phyloP scores from a whole-genome alignment of 2,888 invertebrate species.

The Andrena praecox region DNA sequence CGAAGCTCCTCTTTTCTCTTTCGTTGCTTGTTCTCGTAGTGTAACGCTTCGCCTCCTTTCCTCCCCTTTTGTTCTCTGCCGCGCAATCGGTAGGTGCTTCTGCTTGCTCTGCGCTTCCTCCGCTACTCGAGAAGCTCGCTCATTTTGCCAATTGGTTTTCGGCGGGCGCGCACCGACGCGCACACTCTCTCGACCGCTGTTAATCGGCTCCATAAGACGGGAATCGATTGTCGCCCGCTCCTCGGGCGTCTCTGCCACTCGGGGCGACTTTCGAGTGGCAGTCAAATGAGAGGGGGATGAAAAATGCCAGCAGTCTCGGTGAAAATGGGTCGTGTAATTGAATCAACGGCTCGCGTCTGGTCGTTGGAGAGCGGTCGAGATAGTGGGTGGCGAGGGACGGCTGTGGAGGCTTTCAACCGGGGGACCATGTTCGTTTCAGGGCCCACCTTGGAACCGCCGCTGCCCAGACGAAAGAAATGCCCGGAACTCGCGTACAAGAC shows the following conservation, averaged over 20 bases:
- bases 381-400: background rate
- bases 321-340: background rate
- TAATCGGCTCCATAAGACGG: slow-evolving; percentile 36
- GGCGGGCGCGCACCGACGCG: background rate
- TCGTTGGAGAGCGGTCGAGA: slow-evolving; percentile 25
- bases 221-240: slow-evolving; percentile 34
- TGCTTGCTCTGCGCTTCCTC: slow-evolving; percentile 23
- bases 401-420: background rate
- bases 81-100: slow-evolving; percentile 27
- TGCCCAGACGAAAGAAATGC: slow-evolving; percentile 95
- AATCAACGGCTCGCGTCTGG: background rate
- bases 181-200: slow-evolving; percentile 33
- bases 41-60: slow-evolving; percentile 4
- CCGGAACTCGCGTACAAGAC: slow-evolving; percentile 95
- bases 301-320: background rate
- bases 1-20: background rate
- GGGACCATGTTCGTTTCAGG: slow-evolving; percentile 77
- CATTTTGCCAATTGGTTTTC: slow-evolving; percentile 26
- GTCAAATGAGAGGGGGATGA: background rate
- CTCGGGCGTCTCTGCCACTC: slow-evolving; percentile 1
- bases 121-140: slow-evolving; percentile 27
- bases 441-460: slow-evolving; percentile 91
- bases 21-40: slow-evolving; percentile 11
- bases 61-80: slow-evolving; percentile 14
- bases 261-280: background rate